Evolutionary conservation across 1,140 invertebrate genomes (phyloP).

Genomic region (Diuraphis noxia): DNA sequence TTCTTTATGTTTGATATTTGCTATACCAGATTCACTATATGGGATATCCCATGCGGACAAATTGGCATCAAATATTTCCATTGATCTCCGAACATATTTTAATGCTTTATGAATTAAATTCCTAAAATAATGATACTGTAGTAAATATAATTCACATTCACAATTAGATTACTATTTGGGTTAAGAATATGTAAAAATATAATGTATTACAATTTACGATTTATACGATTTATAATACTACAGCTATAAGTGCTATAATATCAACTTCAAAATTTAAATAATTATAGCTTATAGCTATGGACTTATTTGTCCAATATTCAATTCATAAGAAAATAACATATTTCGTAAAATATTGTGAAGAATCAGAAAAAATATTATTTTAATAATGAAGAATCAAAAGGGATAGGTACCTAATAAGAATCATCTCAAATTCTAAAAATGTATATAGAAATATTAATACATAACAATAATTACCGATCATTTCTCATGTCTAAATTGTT

Average conservation of each 20-base stretch:
- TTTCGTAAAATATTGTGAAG: no score
- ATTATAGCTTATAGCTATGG: background rate
- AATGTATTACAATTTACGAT: no score
- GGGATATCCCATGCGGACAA: conserved; percentile 41
- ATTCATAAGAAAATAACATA: background rate
- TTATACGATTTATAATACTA: no score
- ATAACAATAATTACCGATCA: background rate
- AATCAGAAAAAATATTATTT: no score
- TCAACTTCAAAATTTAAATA: background rate
- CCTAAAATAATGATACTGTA: conserved; percentile 4
- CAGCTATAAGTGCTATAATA: no score
- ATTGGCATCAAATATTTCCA: conserved; percentile 8
- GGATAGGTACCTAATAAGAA: background rate
- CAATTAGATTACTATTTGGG: no score
- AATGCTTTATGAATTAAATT: conserved; percentile 43
- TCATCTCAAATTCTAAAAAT: background rate
- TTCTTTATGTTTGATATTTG: background rate
- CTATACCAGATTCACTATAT: background rate
- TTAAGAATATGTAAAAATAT: background rate
- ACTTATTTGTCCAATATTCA: background rate
- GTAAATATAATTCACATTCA: background rate
- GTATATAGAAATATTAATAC: background rate
- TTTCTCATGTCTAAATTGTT: background rate
- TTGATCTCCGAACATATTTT: background rate
- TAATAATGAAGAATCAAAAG: background rate